Base-by-base conservation (phyloP, 2,113 vertebrate species). In the Bombycilla garrulus region DNA sequence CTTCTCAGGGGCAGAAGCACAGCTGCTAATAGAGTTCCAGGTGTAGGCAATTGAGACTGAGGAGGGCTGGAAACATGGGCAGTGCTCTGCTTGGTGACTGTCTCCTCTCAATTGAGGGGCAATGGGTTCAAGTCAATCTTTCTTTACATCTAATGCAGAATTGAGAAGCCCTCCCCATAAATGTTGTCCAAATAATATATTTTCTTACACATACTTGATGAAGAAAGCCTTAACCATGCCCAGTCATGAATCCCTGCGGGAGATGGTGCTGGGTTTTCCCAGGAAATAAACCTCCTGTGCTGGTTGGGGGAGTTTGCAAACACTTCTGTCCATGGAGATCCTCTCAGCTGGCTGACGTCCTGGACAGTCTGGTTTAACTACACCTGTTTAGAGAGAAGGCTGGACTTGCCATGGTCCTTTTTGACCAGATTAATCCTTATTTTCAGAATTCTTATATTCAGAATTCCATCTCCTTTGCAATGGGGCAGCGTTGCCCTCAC, bases 1-100 rank as follows among this genome's bases (percentile, higher is more conserved):
- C 12, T 22, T 71, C 23, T 66, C 11, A 13, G 13, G 0, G 0
- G 26, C 22, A 60, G 71, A 69, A 65, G 50, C 5, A 0, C 12
- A 60, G n/a, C 33, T 69, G 51, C 53, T 20, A 35, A 45, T 44
- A 24, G 47, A 81, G 35, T 33, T 48, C 12, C 29, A 81, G 2
- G 23, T 33, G 65, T 9, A 45, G 44, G 24, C 13, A 61, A 2
- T 33, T 50, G 44, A 28, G 24, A 48, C 4, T 58, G 57, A 71
- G 72, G 60, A 72, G 21, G 38, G 56, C 66, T 48, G 54, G 18
- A 3, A 48, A 20, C 45, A 10, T 36, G 57, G 26, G 44, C 47
- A n/a, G 21, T 9, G 44, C 38, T 29, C 47, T 28, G 2, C 40
- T 61, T 19, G 13, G 18, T 19, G 50, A 19, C 31, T 2, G n/a